phyloP scores from a whole-genome alignment of 2,113 vertebrate species.

The Anoura caudifer region DNA sequence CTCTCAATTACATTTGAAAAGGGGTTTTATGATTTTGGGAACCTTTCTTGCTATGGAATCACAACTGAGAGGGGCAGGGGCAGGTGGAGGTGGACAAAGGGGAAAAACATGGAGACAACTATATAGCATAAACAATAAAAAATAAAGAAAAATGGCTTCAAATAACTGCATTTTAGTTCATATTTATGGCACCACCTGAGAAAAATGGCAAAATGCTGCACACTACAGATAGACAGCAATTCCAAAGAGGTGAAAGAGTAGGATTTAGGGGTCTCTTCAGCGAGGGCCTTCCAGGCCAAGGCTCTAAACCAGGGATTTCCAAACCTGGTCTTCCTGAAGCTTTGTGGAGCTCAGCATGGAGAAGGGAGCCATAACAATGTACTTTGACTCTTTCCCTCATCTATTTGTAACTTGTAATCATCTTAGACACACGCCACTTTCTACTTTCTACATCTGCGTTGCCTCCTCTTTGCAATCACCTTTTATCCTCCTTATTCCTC shows the following conservation, averaged over 20 bases:
- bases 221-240: not conserved
- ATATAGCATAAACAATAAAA: too few relatives aligned
- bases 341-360: not conserved
- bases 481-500: not conserved
- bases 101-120: too few relatives aligned
- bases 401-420: not conserved
- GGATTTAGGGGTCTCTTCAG: not conserved
- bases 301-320: not conserved
- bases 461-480: not conserved
- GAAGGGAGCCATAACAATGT: not conserved
- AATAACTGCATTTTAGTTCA: not conserved
- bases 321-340: not conserved
- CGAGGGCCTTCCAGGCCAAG: not conserved
- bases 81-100: too few relatives aligned
- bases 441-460: not conserved
- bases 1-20: not conserved
- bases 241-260: not conserved
- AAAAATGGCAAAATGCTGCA: not conserved
- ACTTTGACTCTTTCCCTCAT: not conserved
- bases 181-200: not conserved
- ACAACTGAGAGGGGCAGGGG: not conserved
- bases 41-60: not conserved
- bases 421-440: not conserved
- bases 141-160: not conserved
- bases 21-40: not conserved